Evolutionary conservation across 2,888 invertebrate genomes (phyloP), one percentile per base, ranked within the genome.

Genomic region (Caenorhabditis sp.): DNA sequence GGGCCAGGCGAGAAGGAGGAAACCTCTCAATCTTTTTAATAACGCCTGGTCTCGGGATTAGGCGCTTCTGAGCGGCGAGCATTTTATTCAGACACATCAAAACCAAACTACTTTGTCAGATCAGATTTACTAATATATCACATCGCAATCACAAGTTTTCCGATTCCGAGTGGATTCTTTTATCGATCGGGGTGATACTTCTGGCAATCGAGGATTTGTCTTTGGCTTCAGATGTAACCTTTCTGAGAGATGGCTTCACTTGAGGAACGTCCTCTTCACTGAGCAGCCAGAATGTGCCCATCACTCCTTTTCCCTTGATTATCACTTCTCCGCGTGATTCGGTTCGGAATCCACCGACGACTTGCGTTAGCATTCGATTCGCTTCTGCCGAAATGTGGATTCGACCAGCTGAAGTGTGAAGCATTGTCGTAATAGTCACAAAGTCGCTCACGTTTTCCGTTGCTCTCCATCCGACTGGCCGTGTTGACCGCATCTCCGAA

Each of bases 401-500:
- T 27, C 74, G 80, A 13, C 87, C 87, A 15, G 85, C 85, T 85
- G 58, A 66, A 72, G n/a, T n/a, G n/a, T n/a, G n/a, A n/a, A n/a
- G n/a, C n/a, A n/a, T n/a, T n/a, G n/a, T n/a, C n/a, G n/a, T n/a
- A n/a, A n/a, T n/a, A n/a, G n/a, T n/a, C n/a, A n/a, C n/a, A n/a
- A n/a, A n/a, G 4, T 2, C 9, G 13, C 52, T 20, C 35, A 85
- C 84, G 81, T 78, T 84, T 84, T 52, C 85, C 82, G 46, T 82
- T 82, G 53, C 81, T 80, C 46, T 86, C 86, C 86, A 86, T 86
- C 46, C 84, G 48, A 30, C 85, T 82, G 0, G 87, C 87, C 7
- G 87, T 83, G 66, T 87, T 87, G 0, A 87, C 87, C n/a, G 87
- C 82, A 61, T 87, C 87, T 45, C 87, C 87, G 50, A 87, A 83